Conservation (phyloP, 2,888 invertebrate genomes). For the Ashinkailepas kermadecensis region DNA sequence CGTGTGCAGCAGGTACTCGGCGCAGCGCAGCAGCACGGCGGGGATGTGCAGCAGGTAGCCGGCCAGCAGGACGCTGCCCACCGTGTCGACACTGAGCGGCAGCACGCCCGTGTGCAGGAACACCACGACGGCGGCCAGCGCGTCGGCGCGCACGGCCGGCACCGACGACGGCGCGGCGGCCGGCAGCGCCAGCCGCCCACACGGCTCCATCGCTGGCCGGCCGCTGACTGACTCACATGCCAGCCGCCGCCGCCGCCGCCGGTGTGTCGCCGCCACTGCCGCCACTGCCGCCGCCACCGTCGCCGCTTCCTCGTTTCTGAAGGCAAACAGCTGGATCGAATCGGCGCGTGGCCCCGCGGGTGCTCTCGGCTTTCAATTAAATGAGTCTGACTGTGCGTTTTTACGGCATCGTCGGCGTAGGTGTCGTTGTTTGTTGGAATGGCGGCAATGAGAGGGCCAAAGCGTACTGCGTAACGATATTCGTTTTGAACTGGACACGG, state of each 20-base stretch:
- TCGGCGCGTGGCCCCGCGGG: neutral
- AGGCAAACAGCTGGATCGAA: constrained; percentile 14
- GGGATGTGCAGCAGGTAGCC: constrained; percentile 31
- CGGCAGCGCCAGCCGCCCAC: constrained; percentile 24
- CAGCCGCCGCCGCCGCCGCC: neutral
- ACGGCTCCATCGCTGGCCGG: neutral
- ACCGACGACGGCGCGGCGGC: constrained; percentile 24
- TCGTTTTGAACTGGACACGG: neutral
- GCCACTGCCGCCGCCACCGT: constrained; percentile 28
- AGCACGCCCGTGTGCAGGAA: constrained; percentile 32
- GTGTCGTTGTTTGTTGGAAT: too few species aligned
- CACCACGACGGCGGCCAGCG: constrained; percentile 29
- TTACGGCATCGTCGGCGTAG: too few species aligned
- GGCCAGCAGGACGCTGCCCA: constrained; percentile 27
- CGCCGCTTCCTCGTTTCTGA: constrained; percentile 29
- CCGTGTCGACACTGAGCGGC: constrained; percentile 30
- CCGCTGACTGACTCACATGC: neutral
- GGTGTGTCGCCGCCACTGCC: constrained; percentile 18
- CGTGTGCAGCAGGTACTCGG: neutral
- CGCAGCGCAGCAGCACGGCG: constrained; percentile 29
- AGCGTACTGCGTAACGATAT: too few species aligned
- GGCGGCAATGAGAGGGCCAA: too few species aligned
- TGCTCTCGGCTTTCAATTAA: too few species aligned
- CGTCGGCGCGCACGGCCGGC: constrained; percentile 30
- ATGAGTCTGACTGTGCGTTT: too few species aligned